Percentiles rank a stretch among this genome's conserved stretches.
phyloP scores from a whole-genome alignment of 2,888 invertebrate species.

The Diarsia brunnea region DNA sequence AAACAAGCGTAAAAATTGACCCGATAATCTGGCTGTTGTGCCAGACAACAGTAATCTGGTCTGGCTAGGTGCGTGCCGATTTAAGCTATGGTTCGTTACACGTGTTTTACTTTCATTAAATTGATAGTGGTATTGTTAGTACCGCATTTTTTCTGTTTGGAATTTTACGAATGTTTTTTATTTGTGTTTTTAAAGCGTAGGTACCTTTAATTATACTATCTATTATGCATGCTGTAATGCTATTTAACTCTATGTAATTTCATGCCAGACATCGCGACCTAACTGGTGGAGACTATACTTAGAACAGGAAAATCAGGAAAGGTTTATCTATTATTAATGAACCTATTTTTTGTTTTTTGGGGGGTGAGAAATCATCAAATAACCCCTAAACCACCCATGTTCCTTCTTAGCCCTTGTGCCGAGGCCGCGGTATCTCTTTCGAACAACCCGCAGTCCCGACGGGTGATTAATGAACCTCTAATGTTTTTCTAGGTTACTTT shows the following conservation, averaged over 20 bases:
- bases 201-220: neutral
- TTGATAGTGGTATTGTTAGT: constrained; percentile 2
- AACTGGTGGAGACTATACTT: neutral
- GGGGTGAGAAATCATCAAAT: too few species aligned
- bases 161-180: constrained; percentile 43
- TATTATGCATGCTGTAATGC: neutral
- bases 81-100: constrained; percentile 26
- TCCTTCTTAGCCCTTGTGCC: too few species aligned
- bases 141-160: constrained; percentile 18
- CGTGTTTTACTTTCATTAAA: constrained; percentile 39
- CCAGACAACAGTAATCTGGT: constrained; percentile 48
- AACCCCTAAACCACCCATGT: too few species aligned
- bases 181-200: neutral
- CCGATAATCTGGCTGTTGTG: constrained; percentile 23
- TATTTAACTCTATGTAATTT: neutral
- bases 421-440: too few species aligned
- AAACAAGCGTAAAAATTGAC: constrained; percentile 36
- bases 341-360: too few species aligned
- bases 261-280: too few species aligned
- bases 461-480: neutral
- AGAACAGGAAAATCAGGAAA: neutral
- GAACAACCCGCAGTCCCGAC: too few species aligned
- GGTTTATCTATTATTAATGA: neutral
- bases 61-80: constrained; percentile 29
- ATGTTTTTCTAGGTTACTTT: neutral